Percentiles rank a stretch among this genome's conserved stretches.
Conservation (phyloP, 2,113 vertebrate species). For the Plestiodon gilberti region DNA sequence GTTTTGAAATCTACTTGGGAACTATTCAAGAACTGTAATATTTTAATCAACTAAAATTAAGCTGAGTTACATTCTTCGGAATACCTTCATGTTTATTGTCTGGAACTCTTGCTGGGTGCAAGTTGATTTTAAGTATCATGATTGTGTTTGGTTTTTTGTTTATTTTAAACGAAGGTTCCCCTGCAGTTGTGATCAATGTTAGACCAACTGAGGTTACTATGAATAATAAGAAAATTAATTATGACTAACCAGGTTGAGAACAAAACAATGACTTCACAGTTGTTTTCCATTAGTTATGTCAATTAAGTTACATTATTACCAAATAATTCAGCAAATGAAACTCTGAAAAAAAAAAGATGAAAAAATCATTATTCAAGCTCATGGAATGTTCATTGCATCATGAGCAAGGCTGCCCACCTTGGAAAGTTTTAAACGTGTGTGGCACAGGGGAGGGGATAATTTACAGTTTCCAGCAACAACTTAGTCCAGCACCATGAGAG, state of each 20-base stretch:
- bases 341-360: not conserved
- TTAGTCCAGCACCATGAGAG: not conserved
- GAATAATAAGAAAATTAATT: constrained; percentile 2
- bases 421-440: constrained; percentile 6
- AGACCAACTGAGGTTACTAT: constrained; percentile 18
- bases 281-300: constrained; percentile 37
- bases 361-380: constrained; percentile 10
- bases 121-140: not conserved
- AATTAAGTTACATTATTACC: constrained; percentile 31
- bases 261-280: not conserved
- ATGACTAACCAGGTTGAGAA: not conserved
- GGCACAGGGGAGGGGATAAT: no score
- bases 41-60: constrained; percentile 46
- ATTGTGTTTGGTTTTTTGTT: constrained; percentile 26
- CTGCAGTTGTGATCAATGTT: constrained; percentile 27
- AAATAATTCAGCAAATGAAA: not conserved
- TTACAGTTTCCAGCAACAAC: not conserved
- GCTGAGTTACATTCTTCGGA: constrained; percentile 12
- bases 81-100: constrained; percentile 19
- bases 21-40: constrained; percentile 46
- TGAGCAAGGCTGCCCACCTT: not conserved
- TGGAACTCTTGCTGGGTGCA: not conserved
- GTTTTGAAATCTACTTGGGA: not conserved
- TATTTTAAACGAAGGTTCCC: constrained; percentile 18
- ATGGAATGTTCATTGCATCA: constrained; percentile 6